A percentile compares a stretch with the other conserved stretches of the same genome.
Evolutionary conservation across 2,797 vertebrate species (phyloP).

Genomic region (Lagocephalus sceleratus): DNA sequence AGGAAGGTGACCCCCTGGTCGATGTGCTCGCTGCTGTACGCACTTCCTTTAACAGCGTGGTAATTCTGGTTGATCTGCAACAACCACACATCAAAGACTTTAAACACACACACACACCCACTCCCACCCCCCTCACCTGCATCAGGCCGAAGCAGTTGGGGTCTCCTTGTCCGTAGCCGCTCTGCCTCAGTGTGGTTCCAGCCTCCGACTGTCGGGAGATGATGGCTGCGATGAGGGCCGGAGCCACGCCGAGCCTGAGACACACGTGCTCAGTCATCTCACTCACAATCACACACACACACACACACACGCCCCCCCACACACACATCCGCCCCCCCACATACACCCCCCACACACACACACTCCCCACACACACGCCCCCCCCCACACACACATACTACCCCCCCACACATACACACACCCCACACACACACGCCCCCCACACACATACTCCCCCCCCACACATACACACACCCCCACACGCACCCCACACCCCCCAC

Average conservation of each 20-base stretch:
- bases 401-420: no score
- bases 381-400: background rate
- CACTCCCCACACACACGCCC: background rate
- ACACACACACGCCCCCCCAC: background rate
- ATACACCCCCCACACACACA: background rate
- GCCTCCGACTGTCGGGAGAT: constrained; percentile 31
- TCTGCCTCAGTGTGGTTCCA: background rate
- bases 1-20: constrained; percentile 12
- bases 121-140: constrained; percentile 22
- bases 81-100: background rate
- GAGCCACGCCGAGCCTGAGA: constrained; percentile 1
- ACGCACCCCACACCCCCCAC: background rate
- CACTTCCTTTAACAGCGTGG: background rate
- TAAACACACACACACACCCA: background rate
- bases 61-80: constrained; percentile 19
- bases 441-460: background rate
- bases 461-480: background rate
- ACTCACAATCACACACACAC: no score
- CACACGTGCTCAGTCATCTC: background rate
- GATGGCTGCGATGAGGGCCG: constrained; percentile 23
- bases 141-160: constrained; percentile 15
- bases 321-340: background rate
- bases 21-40: constrained; percentile 14
- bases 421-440: background rate
- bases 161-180: no score